Evolutionary conservation across 2,113 vertebrate genomes (phyloP), one percentile per base, ranked within the genome.

Genomic region (Notarius lentiginosus): DNA sequence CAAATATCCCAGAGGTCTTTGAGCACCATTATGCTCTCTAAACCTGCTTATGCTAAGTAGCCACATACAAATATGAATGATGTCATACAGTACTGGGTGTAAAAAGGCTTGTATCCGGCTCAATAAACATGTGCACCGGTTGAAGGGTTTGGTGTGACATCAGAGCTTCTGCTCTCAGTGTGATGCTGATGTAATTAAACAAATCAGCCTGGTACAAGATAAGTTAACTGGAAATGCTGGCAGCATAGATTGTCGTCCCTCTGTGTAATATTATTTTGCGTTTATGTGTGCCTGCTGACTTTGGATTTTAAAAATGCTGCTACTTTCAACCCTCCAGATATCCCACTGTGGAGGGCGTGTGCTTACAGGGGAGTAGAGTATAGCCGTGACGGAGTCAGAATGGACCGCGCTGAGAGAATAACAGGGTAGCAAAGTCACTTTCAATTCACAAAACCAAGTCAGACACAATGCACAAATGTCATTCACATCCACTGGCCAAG

Each of bases 1-100:
- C 58, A 75, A 83, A 75, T 86, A 61, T 83, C 88, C 88, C 88
- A 83, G 77, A 80, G 60, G 68, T 51, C 58, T 68, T 41, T 66
- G 60, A 4, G 60, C 81, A 68, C 73, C 53, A 73, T 60, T 83
- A 72, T 24, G 53, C 77, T 65, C 27, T 70, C 41, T 30, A 81
- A 49, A 61, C 61, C 79, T 75, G 66, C 79, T 82, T 73, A 82
- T 51, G 65, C 68, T 30, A 72, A 81, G 85, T 86, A 77, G 65
- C 9, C 9, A 12, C 77, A 79, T 68, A 63, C 61, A 49, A 80
- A 86, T 80, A 79, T 58, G 27, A 51, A 47, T 58, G 61, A 60
- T 47, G 34, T 47, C 68, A 30, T 58, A 47, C 77, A 70, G 22
- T 27, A 80, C 53, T 7, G 5, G 9, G 34, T 81, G 53, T 41